Base-by-base conservation (phyloP, 2,888 invertebrate species). In the Dasysyrphus tricinctus region DNA sequence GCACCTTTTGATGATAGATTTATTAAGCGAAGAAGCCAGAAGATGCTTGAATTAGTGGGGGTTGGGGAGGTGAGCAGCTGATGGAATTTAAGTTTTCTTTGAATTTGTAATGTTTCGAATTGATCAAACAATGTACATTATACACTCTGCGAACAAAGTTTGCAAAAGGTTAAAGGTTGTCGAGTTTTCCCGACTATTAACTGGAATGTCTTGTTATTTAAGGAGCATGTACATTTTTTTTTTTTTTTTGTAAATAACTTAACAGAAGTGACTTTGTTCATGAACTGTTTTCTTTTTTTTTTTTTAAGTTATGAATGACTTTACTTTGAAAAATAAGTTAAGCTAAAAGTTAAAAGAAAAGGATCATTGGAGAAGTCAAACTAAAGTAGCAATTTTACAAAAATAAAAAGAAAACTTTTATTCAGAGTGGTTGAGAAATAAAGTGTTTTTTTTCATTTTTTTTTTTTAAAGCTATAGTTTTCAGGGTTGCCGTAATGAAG, bases 1-100 rank as follows among this genome's bases (percentile, higher is more conserved):
- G 54, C 69, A 69, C 69, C 69, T 69, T 47, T 44, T 44, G 47
- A 72, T 19, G 72, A 72, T 57, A 32, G 47, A 72, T 57, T 56
- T 57, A 32, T 51, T 47, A 32, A 47, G 57, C 32, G 32, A 72
- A 34, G 72, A 32, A 44, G 32, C 57, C 24, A 24, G 24, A 19
- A 69, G 51, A 69, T 69, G 54, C 54, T 29, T 69, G 24, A 16
- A 47, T 47, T 65, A 44, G 44, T 16, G 16, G 24, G 6, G 14
- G 4, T 0, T 7, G 32, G 37, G 37, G 4, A 3, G 14, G 1
- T 42, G n/a, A 12, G n/a, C n/a, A n/a, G 12, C 42, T 37, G 39
- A 29, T 61, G 61, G 39, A 61, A 54, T 54, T 54, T 61, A 39
- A 42, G 61, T 61, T 61, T 61, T 61, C 24, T 24, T 42, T 42